These are phyloP conservation scores for Scaptomyza parva DNA, from an alignment of 2,888 invertebrate genomes.

Conservation along the genomic window DNA sequence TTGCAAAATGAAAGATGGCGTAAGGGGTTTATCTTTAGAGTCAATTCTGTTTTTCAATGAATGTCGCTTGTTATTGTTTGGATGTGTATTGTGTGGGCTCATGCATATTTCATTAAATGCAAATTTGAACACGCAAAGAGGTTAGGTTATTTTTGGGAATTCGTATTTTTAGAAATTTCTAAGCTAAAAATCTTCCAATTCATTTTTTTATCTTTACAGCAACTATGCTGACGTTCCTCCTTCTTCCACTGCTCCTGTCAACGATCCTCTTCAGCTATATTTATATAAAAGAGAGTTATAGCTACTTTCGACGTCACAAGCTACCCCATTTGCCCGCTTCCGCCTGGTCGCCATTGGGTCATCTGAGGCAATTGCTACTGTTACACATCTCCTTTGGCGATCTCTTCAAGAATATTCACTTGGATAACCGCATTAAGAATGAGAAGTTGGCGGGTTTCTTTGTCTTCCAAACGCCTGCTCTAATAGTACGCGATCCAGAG, in stretches of 20 bases:
- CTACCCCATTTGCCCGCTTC: conserved; percentile 77
- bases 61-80: conserved; percentile 9
- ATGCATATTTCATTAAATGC: background rate
- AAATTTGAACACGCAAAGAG: background rate
- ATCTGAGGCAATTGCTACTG: conserved; percentile 81
- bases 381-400: conserved; percentile 80
- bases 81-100: background rate
- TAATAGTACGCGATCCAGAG: conserved; percentile 84
- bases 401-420: conserved; percentile 81
- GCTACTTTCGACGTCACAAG: conserved; percentile 74
- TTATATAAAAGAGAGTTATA: conserved; percentile 48
- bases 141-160: background rate
- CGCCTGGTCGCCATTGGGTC: conserved; percentile 82
- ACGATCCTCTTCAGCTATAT: conserved; percentile 33
- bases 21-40: conserved; percentile 32
- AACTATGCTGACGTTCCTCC: conserved; percentile 37
- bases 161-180: background rate
- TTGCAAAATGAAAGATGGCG: background rate
- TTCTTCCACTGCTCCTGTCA: conserved; percentile 30
- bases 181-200: background rate
- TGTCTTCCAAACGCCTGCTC: conserved; percentile 85
- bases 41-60: conserved; percentile 42
- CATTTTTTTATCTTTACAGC: background rate
- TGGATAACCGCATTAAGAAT: conserved; percentile 50
- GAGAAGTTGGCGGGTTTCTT: conserved; percentile 80